phyloP scores from a whole-genome alignment of 2,113 vertebrate species.

The Alectura lathami region DNA sequence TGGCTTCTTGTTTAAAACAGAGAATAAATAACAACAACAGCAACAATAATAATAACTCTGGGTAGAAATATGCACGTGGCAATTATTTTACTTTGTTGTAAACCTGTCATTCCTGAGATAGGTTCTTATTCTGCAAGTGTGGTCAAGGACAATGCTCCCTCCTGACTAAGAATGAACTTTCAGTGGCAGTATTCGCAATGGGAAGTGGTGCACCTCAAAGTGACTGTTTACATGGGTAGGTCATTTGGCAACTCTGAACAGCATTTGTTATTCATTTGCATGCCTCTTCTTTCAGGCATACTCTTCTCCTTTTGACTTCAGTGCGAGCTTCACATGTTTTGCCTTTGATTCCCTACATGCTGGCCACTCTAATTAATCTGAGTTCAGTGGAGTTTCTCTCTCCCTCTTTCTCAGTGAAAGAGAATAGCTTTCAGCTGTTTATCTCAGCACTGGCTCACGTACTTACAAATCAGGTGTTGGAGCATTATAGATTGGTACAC shows the following conservation, averaged over 20 bases:
- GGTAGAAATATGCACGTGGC: neutral
- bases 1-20: neutral
- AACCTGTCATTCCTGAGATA: neutral
- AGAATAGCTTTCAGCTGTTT: neutral
- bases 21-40: neutral
- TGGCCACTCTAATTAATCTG: slow-evolving; percentile 37
- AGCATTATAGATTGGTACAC: neutral
- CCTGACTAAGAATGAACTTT: neutral
- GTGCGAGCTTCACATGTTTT: slow-evolving; percentile 23
- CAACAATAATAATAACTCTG: neutral
- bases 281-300: slow-evolving; percentile 36
- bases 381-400: slow-evolving; percentile 8
- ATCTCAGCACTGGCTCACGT: neutral
- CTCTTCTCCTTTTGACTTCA: neutral
- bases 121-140: neutral
- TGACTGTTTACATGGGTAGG: neutral
- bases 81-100: neutral
- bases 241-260: neutral
- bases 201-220: neutral
- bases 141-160: neutral
- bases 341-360: slow-evolving; percentile 44
- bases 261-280: slow-evolving; percentile 28
- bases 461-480: neutral
- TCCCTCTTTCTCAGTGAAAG: neutral
- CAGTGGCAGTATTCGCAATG: neutral